A percentile compares a stretch with the other conserved stretches of the same genome.
Evolutionary conservation across 1,140 invertebrate genomes (phyloP).

Genomic region (Lerema accius): DNA sequence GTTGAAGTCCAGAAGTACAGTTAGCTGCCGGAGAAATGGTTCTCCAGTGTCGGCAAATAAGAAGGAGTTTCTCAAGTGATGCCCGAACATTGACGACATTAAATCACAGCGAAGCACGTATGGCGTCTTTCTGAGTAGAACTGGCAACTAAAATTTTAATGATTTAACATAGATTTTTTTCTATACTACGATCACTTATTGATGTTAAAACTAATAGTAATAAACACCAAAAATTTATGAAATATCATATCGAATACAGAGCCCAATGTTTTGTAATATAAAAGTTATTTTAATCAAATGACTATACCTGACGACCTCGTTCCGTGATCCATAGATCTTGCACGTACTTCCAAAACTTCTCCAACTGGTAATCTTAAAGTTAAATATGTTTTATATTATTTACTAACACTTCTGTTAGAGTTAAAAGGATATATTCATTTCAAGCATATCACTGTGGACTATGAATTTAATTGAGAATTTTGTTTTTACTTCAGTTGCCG

Average conservation of each 20-base stretch:
- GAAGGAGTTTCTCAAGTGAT: slow-evolving; percentile 72
- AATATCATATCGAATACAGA: too few species aligned
- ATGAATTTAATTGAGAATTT: too few species aligned
- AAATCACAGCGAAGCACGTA: slow-evolving; percentile 70
- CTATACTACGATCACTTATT: too few species aligned
- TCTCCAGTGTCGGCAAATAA: slow-evolving; percentile 73
- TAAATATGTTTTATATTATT: slow-evolving; percentile 19
- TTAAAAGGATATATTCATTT: too few species aligned
- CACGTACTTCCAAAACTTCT: slow-evolving; percentile 75
- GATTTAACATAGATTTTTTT: slow-evolving; percentile 9
- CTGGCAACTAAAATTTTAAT: slow-evolving; percentile 54
- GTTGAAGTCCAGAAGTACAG: slow-evolving; percentile 62
- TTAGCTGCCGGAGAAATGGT: slow-evolving; percentile 73
- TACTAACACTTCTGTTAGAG: too few species aligned
- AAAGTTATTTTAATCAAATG: not conserved
- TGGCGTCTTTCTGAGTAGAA: slow-evolving; percentile 57
- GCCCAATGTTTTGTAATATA: too few species aligned
- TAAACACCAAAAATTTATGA: too few species aligned
- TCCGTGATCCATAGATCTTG: slow-evolving; percentile 70
- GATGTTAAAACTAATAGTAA: too few species aligned
- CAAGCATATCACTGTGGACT: too few species aligned
- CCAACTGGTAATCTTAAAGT: slow-evolving; percentile 68
- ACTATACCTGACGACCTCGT: slow-evolving; percentile 67
- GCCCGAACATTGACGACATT: slow-evolving; percentile 76
- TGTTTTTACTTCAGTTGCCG: too few species aligned